These are phyloP conservation scores for Valencia hispanica DNA, from an alignment of 2,797 vertebrate genomes.

Conservation along the genomic window DNA sequence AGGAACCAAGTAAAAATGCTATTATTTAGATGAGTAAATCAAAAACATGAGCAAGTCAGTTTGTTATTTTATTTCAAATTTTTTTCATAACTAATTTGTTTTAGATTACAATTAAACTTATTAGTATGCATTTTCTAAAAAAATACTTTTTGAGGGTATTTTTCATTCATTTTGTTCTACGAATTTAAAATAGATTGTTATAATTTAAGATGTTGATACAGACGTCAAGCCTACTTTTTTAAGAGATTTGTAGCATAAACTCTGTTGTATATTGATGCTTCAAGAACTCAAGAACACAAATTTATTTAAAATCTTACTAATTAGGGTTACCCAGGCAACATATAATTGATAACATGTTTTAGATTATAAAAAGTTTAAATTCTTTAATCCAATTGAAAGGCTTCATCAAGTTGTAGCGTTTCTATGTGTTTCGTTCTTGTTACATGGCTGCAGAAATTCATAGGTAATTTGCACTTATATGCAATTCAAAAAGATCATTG, in stretches of 20 bases:
- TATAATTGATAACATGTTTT: neutral
- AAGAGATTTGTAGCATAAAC: neutral
- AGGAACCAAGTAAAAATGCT: conserved; percentile 31
- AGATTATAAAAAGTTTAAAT: neutral
- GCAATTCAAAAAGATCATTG: conserved; percentile 45
- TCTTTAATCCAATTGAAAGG: conserved; percentile 20
- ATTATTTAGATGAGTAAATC: conserved; percentile 26
- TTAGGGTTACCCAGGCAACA: conserved; percentile 9
- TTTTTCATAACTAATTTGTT: conserved; percentile 1
- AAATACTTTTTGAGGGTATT: conserved; percentile 12
- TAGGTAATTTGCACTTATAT: conserved; percentile 52
- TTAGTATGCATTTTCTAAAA: conserved; percentile 22
- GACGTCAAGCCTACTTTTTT: neutral
- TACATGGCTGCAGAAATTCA: conserved; percentile 37
- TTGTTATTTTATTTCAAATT: neutral
- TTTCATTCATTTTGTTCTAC: conserved; percentile 11
- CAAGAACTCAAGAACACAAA: neutral
- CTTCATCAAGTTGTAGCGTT: neutral
- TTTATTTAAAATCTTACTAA: neutral
- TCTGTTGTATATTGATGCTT: neutral
- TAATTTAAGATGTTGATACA: neutral
- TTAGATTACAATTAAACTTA: conserved; percentile 43
- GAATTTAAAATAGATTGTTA: neutral
- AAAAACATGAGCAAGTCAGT: conserved; percentile 8
- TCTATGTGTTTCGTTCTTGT: conserved; percentile 4